Base-by-base conservation (phyloP, 30 jellyfish, hydroid and myxozoan species). In the Nemopilema nomurai region DNA sequence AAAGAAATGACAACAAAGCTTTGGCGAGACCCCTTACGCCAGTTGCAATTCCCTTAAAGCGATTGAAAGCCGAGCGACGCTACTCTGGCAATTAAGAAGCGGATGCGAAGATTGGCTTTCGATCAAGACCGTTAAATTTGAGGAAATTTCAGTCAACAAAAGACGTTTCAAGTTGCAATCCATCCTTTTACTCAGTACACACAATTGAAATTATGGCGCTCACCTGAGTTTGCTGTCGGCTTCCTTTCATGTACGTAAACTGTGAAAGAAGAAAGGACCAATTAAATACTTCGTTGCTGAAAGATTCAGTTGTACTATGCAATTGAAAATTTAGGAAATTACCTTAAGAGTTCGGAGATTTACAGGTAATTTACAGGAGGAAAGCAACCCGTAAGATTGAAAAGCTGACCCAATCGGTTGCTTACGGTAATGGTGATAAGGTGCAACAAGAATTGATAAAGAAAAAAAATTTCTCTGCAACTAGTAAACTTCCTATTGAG, bases 221-320 rank as follows among this genome's bases (percentile, higher is more conserved):
- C 18, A 76, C 86, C 86, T 6, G 86, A 76, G 52, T 76, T 76
- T 9, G 22, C 86, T 1, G 28, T 1, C 51, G 53, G 63, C 23
- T 76, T 51, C 24, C 69, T 51, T 23, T 76, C 71, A 22, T 8
- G 29, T 18, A 0, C 76, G 27, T 53, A 24, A 7, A 76, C 75
- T 76, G 71, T 7, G 13, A 70, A 24, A 9, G 28, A 4, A 70
- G 62, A 57, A 28, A 41, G 13, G 13, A 3, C 13, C 13, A 3
- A 41, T 41, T 13, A 41, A 3, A 13, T 13, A 41, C 13, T 41
- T 13, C 57, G 57, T 13, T 41, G 6, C 57, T 41, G 13, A 41
- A 41, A 41, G 57, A 13, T 13, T 3, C 6, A n/a, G 6, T 6
- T 41, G 57, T 13, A 13, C 9, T 41, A 3, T 41, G 57, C 57